phyloP scores from a whole-genome alignment of 1,140 invertebrate species.

The Pogonognathellus flavescens region DNA sequence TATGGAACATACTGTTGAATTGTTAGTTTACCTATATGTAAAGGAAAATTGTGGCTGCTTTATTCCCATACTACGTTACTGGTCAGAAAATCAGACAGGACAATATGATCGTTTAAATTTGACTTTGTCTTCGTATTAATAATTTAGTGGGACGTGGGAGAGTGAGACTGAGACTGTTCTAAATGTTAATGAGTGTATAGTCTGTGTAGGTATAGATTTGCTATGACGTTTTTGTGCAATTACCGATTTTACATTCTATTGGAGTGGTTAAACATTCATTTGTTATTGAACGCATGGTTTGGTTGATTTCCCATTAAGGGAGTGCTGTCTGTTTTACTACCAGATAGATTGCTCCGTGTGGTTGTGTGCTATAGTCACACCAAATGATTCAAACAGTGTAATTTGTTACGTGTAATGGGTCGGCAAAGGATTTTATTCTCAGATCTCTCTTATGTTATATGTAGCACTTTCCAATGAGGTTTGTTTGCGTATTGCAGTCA shows the following conservation, averaged over 20 bases:
- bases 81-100: not conserved
- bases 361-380: too few species aligned
- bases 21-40: not conserved
- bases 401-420: too few species aligned
- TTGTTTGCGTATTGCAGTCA: too few species aligned
- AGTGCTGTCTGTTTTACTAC: too few species aligned
- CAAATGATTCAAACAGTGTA: too few species aligned
- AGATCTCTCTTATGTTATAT: too few species aligned
- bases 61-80: not conserved
- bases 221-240: not conserved
- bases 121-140: not conserved
- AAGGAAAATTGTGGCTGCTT: not conserved
- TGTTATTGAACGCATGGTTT: not conserved
- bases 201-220: too few species aligned
- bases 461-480: too few species aligned
- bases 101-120: not conserved
- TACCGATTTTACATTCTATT: constrained; percentile 15
- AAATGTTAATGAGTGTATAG: too few species aligned
- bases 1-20: not conserved
- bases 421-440: too few species aligned
- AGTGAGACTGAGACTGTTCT: not conserved
- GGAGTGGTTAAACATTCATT: constrained; percentile 15
- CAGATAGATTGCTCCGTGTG: too few species aligned
- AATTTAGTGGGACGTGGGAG: not conserved
- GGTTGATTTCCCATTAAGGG: not conserved